phyloP scores from a whole-genome alignment of 2,797 vertebrate species.

The Coregonus ussuriensis region DNA sequence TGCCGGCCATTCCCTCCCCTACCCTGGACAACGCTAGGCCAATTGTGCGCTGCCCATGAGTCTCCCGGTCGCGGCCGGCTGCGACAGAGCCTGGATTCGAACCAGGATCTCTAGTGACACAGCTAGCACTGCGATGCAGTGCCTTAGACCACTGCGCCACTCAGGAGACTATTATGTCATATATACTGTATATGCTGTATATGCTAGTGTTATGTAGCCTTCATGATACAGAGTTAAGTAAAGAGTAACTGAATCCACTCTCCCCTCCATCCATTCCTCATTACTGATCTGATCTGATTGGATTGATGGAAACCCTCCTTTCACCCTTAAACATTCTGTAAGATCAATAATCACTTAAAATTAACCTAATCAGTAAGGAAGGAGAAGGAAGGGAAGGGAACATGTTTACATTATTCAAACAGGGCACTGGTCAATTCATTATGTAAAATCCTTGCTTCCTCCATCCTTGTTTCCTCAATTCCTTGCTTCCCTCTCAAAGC shows the following conservation, averaged over 20 bases:
- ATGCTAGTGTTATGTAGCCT: neutral
- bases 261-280: neutral
- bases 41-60: too few relatives aligned
- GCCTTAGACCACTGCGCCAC: too few relatives aligned
- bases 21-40: too few relatives aligned
- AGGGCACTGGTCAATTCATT: neutral
- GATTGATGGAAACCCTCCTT: neutral
- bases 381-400: neutral
- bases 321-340: neutral
- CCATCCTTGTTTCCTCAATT: neutral
- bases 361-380: neutral
- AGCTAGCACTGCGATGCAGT: too few relatives aligned
- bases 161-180: too few relatives aligned
- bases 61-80: too few relatives aligned
- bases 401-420: neutral
- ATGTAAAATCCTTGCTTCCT: neutral
- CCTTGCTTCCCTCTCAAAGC: neutral
- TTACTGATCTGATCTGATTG: conserved; percentile 2
- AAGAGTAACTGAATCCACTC: neutral
- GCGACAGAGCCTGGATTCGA: too few relatives aligned
- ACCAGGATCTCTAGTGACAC: too few relatives aligned
- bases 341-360: neutral
- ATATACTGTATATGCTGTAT: too few relatives aligned
- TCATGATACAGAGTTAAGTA: neutral
- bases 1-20: too few relatives aligned